A percentile compares a stretch with the other conserved stretches of the same genome.
phyloP scores from a whole-genome alignment of 2,113 vertebrate genomes.

The Solea senegalensis region DNA sequence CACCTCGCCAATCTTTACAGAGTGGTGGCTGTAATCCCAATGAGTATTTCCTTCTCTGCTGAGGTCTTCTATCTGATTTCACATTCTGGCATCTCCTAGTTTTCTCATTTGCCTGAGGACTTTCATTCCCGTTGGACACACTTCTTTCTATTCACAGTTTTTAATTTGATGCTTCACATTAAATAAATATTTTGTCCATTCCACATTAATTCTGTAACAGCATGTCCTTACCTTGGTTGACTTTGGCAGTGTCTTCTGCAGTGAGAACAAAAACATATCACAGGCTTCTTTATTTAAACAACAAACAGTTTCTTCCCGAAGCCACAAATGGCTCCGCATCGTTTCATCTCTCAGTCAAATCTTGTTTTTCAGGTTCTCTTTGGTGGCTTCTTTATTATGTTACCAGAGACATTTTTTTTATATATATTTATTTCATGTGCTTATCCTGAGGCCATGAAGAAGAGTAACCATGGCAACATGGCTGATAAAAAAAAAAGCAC shows the following conservation, averaged over 20 bases:
- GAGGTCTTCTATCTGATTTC: constrained; percentile 19
- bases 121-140: constrained; percentile 38
- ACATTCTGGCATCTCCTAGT: constrained; percentile 1
- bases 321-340: background rate
- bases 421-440: background rate
- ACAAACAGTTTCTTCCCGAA: background rate
- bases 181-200: constrained; percentile 10
- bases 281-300: background rate
- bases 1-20: constrained; percentile 36
- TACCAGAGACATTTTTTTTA: background rate
- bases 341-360: constrained; percentile 9
- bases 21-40: constrained; percentile 42
- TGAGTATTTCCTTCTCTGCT: constrained; percentile 32
- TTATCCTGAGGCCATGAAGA: background rate
- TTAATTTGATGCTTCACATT: constrained; percentile 5
- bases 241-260: background rate
- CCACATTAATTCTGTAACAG: constrained; percentile 13
- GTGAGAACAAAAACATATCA: background rate
- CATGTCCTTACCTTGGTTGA: constrained; percentile 21
- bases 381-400: background rate
- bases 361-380: background rate
- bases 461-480: background rate
- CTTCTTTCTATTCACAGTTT: background rate
- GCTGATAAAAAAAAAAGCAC: background rate
- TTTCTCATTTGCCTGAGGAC: constrained; percentile 33